Conservation (phyloP, 2,888 invertebrate species). For the Phragmatobia fuliginosa region DNA sequence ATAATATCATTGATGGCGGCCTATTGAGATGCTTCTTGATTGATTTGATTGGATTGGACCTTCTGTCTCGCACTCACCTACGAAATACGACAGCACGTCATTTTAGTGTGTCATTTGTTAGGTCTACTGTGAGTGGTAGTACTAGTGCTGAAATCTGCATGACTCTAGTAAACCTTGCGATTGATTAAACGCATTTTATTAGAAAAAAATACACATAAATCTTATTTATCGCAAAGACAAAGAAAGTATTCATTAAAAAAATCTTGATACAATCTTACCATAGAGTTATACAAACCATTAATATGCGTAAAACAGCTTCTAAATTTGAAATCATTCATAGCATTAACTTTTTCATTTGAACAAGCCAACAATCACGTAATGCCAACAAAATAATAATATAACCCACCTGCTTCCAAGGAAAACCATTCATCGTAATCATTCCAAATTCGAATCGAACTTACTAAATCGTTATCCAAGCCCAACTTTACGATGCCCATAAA, state of each 20-base stretch:
- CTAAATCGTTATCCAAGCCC: slow-evolving; percentile 70
- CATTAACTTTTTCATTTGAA: slow-evolving; percentile 40
- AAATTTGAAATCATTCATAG: slow-evolving; percentile 5
- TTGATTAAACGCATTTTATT: too few relatives aligned
- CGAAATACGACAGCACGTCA: too few relatives aligned
- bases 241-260: background rate
- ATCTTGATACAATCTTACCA: background rate
- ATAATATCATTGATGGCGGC: too few relatives aligned
- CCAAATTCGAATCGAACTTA: slow-evolving; percentile 76
- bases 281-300: background rate
- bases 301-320: background rate
- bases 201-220: too few relatives aligned
- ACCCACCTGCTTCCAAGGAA: slow-evolving; percentile 50
- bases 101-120: too few relatives aligned
- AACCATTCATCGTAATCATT: slow-evolving; percentile 63
- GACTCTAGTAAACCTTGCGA: too few relatives aligned
- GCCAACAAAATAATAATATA: slow-evolving; percentile 57
- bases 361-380: slow-evolving; percentile 37
- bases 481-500: slow-evolving; percentile 74
- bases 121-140: too few relatives aligned
- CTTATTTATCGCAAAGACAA: background rate
- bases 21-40: too few relatives aligned
- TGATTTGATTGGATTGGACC: too few relatives aligned
- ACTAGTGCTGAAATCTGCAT: too few relatives aligned
- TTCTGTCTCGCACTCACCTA: too few relatives aligned